Evolutionary conservation across 2,113 vertebrate genomes (phyloP), one percentile per base, ranked within the genome.

Genomic region (Hemibagrus wyckioides): DNA sequence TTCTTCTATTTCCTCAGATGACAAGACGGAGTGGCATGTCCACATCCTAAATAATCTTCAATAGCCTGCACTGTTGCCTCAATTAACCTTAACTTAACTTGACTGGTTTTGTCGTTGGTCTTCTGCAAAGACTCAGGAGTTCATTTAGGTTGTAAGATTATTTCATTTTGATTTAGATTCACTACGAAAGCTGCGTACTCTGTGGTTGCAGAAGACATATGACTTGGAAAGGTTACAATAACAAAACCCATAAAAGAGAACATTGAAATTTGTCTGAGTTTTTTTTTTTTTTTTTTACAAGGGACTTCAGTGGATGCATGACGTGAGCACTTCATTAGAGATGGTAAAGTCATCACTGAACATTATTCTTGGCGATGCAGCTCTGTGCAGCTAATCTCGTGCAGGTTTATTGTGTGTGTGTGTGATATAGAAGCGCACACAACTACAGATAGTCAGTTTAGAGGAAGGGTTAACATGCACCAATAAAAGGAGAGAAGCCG

Each of bases 101-200:
- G 86, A 86, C 63, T 90, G 86, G 81, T 93, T 93, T 90, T 90
- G 89, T 93, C 91, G 90, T 88, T 91, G 91, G 82, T 75, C 88
- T 85, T 84, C 90, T 82, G 54, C 80, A 13, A 89, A 90, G 90
- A 90, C 75, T 4, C 87, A 81, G 84, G 63, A 81, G 89, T 91
- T 85, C 88, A 89, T 57, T 80, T n/a, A 0, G 33, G 85, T 85
- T 73, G 89, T 76, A 88, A 57, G 36, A 85, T 89, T 82, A 71
- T 85, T 73, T 79, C 85, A 63, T 48, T 87, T 82, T 88, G 85
- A 87, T 86, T 87, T 87, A 90, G 82, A 44, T 73, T 85, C 67
- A 3, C 28, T 56, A 71, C 3, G 39, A 85, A 82, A 76, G 79
- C 50, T 44, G 85, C 65, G 33, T 48, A 54, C 79, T 50, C 39